phyloP scores from a whole-genome alignment of 2,113 vertebrate species.

The Dolichallabes microphthalmus region DNA sequence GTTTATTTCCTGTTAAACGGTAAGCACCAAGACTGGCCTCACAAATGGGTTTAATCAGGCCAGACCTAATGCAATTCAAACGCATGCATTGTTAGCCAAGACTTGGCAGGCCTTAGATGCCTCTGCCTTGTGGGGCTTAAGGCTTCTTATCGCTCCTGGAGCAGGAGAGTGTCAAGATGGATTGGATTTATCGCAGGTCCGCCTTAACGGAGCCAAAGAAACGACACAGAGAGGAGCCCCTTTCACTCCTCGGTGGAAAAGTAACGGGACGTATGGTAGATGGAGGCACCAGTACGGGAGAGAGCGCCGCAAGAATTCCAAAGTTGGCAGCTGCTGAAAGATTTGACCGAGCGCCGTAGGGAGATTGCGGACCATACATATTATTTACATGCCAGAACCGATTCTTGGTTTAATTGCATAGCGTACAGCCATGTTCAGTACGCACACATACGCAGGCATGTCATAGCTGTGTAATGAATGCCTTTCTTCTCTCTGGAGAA shows the following conservation, averaged over 20 bases:
- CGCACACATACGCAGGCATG: background rate
- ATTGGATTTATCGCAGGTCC: constrained; percentile 40
- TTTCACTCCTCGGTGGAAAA: constrained; percentile 35
- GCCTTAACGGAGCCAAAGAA: constrained; percentile 22
- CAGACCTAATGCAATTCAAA: constrained; percentile 39
- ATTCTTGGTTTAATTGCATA: constrained; percentile 27
- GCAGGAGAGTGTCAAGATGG: constrained; percentile 28
- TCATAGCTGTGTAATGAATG: background rate
- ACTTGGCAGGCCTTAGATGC: constrained; percentile 34
- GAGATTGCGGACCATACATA: background rate
- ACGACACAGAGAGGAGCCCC: constrained; percentile 27
- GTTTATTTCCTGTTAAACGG: constrained; percentile 39
- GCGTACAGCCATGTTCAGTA: background rate
- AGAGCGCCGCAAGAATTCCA: background rate
- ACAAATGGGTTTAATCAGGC: constrained; percentile 43
- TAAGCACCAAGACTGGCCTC: constrained; percentile 29
- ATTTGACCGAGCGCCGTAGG: background rate
- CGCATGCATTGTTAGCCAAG: constrained; percentile 40
- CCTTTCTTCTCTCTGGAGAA: background rate
- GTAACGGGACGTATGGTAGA: background rate
- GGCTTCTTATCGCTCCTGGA: constrained; percentile 38
- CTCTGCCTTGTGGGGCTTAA: constrained; percentile 11
- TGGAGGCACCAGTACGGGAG: constrained; percentile 7
- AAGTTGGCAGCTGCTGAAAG: constrained; percentile 23
- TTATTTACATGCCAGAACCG: constrained; percentile 9